Evolutionary conservation across 2,113 vertebrate species (phyloP), one percentile per base, ranked within the genome.

Genomic region (Mastomys coucha): DNA sequence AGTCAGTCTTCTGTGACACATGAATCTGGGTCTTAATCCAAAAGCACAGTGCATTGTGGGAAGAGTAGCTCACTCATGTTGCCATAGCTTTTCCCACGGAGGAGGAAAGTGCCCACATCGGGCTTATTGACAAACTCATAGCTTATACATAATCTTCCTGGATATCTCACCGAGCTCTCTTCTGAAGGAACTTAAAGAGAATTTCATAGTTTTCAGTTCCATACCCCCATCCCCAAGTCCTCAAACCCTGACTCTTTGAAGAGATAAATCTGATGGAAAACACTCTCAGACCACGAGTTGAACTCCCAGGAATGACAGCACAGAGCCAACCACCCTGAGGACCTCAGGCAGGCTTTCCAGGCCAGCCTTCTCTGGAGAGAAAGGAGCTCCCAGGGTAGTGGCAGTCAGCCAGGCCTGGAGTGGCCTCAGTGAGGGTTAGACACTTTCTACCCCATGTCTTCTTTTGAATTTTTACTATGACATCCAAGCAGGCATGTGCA

Each of bases 261-360:
- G 94, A 97, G 75, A 93, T 69, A 89, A 93, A 93, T 89, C 69
- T 90, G 58, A 95, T 88, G 90, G 70, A 96, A 97, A 91, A 69
- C 70, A 94, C 7, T 45, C 31, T 19, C 42, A 45, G 87, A 93
- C 89, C 94, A 95, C 78, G 89, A 95, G n/a, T n/a, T 94, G 89
- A 93, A 89, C 89, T 90, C 88, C 33, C 26, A 88, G 92, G 78
- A 98, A 96, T 96, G 96, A 93, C 24, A 80, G 51, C 80, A 70
- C 58, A 56, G 69, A 94, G 93, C 90, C 95, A 97, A 91, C 36
- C 82, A 81, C 31, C 73, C 73, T 91, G 39, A 84, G n/a, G 84
- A 58, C 93, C 51, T 88, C 58, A 28, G 82, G 95, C 91, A 76
- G 89, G 84, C 17, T 92, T 75, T 75, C 69, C 42, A 69, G 45